A percentile compares a stretch with the other conserved stretches of the same genome.
These are phyloP conservation scores for Lamellibrachia luymesi DNA, from an alignment of 1,140 invertebrate genomes.

Conservation along the genomic window DNA sequence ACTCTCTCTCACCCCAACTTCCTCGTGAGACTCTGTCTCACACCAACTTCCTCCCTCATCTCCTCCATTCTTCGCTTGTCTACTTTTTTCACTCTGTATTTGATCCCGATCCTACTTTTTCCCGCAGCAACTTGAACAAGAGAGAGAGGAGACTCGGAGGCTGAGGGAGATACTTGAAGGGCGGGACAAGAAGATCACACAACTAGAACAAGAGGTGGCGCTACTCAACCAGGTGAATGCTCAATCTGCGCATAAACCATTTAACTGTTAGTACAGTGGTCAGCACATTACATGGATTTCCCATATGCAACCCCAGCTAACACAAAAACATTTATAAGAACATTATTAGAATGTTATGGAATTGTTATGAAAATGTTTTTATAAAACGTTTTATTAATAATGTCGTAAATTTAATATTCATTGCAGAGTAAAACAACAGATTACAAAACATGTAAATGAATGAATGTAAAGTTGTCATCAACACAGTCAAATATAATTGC, in stretches of 20 bases:
- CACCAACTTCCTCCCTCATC: no score
- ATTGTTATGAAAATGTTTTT: no score
- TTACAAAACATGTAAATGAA: not conserved
- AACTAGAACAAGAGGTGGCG: slow-evolving; percentile 57
- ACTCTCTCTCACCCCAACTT: no score
- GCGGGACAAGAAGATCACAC: slow-evolving; percentile 62
- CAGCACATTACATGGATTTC: no score
- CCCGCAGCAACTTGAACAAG: slow-evolving; percentile 52
- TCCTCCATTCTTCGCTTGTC: not conserved
- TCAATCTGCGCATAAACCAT: not conserved
- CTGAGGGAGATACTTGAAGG: slow-evolving; percentile 61
- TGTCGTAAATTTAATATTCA: not conserved
- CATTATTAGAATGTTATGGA: no score
- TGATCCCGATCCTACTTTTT: not conserved
- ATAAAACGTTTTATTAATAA: no score
- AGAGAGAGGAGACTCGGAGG: slow-evolving; percentile 62
- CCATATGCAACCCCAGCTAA: no score
- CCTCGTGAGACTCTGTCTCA: no score
- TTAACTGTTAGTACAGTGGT: not conserved
- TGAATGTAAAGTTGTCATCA: not conserved
- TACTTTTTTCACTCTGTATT: not conserved
- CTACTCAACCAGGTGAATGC: slow-evolving; percentile 41
- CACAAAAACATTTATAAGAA: no score
- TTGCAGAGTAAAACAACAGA: not conserved
- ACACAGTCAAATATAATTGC: not conserved